Conservation (phyloP, 2,113 vertebrate species). For the Bagarius yarrelli region DNA sequence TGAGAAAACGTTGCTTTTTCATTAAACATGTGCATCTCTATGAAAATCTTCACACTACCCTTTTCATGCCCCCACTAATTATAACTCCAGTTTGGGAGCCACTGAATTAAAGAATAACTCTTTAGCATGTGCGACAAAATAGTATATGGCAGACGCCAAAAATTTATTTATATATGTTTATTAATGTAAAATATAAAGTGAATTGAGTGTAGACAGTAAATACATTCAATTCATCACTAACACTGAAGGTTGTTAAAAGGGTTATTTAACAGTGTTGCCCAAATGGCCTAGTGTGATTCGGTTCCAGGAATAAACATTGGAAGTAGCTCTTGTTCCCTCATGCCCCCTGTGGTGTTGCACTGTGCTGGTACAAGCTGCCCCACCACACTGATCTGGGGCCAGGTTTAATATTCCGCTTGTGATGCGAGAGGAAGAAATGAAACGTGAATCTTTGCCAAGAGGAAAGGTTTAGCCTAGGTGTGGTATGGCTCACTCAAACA, state of each 20-base stretch:
- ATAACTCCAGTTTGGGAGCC: too few species aligned
- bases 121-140: neutral
- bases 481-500: neutral
- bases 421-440: neutral
- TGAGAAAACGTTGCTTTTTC: too few species aligned
- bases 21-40: too few species aligned
- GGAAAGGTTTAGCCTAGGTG: slow-evolving; percentile 18
- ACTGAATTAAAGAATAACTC: too few species aligned
- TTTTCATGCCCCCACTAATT: too few species aligned
- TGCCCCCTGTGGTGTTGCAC: slow-evolving; percentile 14
- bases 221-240: too few species aligned
- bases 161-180: too few species aligned
- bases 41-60: too few species aligned
- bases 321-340: slow-evolving; percentile 30
- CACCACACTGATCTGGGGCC: slow-evolving; percentile 13
- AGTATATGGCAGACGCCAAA: neutral
- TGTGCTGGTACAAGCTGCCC: slow-evolving; percentile 4
- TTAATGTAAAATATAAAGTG: too few species aligned
- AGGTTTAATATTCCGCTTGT: neutral
- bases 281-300: slow-evolving; percentile 38
- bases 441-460: neutral
- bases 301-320: slow-evolving; percentile 38
- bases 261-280: slow-evolving; percentile 21
- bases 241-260: too few species aligned
- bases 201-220: too few species aligned